phyloP scores from a whole-genome alignment of 2,797 vertebrate genomes.

The Okamejei kenojei region DNA sequence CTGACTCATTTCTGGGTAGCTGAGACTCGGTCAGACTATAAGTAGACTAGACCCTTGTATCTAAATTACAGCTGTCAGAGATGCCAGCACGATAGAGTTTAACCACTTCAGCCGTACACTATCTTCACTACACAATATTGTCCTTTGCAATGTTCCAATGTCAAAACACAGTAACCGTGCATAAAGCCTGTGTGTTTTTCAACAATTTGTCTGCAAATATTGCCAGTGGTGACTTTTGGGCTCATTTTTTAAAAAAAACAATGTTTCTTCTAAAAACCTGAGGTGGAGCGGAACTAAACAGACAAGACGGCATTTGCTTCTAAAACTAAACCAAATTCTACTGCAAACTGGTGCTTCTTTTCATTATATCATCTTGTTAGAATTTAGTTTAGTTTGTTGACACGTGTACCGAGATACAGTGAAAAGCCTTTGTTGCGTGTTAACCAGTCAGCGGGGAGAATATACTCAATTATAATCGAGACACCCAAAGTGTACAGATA shows the following conservation, averaged over 20 bases:
- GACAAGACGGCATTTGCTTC: not conserved
- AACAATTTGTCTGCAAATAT: not conserved
- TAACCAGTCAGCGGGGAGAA: too few species aligned
- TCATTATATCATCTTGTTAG: not conserved
- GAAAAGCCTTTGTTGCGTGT: too few species aligned
- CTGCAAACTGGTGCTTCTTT: not conserved
- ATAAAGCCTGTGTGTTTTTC: not conserved
- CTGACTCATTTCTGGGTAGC: not conserved
- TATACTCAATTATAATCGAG: too few species aligned
- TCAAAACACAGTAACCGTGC: not conserved
- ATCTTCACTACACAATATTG: not conserved
- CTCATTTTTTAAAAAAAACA: not conserved
- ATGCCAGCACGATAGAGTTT: not conserved
- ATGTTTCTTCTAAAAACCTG: not conserved
- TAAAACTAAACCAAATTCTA: not conserved
- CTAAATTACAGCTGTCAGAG: not conserved
- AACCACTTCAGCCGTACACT: not conserved
- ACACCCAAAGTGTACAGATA: too few species aligned
- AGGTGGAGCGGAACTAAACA: not conserved
- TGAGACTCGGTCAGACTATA: not conserved
- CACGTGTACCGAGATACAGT: too few species aligned
- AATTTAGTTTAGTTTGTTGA: not conserved
- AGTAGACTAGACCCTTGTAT: not conserved
- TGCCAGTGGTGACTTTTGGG: not conserved
- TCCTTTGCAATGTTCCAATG: not conserved